Evolutionary conservation across 2,113 vertebrate species (phyloP).

Genomic region (Lota lota): DNA sequence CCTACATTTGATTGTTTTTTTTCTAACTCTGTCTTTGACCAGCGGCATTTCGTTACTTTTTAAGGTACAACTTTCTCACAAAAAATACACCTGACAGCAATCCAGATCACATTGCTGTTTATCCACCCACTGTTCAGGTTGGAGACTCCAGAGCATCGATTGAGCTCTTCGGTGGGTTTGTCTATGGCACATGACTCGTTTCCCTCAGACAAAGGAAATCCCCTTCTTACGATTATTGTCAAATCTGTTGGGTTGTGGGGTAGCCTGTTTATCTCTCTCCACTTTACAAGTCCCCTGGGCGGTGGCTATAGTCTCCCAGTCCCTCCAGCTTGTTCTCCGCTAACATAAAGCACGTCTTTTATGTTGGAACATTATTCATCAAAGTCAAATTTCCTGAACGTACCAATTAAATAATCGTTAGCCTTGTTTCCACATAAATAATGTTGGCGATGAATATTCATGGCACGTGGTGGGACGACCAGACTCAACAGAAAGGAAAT

Average conservation of each 20-base stretch:
- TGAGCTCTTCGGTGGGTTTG: slow-evolving; percentile 23
- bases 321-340: slow-evolving; percentile 14
- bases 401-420: slow-evolving; percentile 34
- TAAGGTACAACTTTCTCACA: no score
- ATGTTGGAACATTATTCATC: slow-evolving; percentile 22
- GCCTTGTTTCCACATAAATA: slow-evolving; percentile 26
- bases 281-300: slow-evolving; percentile 46
- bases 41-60: no score
- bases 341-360: slow-evolving; percentile 29
- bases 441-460: slow-evolving; percentile 23
- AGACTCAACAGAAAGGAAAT: no score
- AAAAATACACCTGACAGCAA: no score
- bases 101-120: slow-evolving; percentile 21
- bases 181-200: slow-evolving; percentile 40
- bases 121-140: slow-evolving; percentile 39
- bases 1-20: no score
- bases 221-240: slow-evolving; percentile 48
- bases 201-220: slow-evolving; percentile 39
- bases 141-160: slow-evolving; percentile 24
- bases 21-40: no score
- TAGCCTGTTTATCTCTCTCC: slow-evolving; percentile 52
- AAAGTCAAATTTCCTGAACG: slow-evolving; percentile 26
- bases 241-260: slow-evolving; percentile 38
- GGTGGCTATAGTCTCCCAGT: slow-evolving; percentile 17
- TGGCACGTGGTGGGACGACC: no score